phyloP scores from a whole-genome alignment of 2,888 invertebrate species.

The Tridacna gigas region DNA sequence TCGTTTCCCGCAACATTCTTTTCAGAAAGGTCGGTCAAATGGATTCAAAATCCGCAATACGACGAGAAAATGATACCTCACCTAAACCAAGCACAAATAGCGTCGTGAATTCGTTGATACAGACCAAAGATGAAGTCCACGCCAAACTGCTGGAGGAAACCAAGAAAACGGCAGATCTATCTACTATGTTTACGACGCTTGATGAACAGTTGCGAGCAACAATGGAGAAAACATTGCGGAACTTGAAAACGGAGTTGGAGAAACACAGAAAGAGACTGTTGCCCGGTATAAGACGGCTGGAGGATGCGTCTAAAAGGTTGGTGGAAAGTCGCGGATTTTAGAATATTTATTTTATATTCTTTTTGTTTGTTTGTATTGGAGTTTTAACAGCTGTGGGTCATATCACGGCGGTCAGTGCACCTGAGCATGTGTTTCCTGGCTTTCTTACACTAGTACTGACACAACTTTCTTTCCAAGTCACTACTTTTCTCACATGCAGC shows the following conservation, averaged over 20 bases:
- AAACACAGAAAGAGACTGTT: constrained; percentile 38
- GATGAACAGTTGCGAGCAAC: constrained; percentile 51
- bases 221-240: constrained; percentile 42
- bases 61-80: constrained; percentile 18
- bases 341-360: no score
- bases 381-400: no score
- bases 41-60: background rate
- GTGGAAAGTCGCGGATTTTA: background rate
- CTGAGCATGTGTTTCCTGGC: no score
- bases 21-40: background rate
- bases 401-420: no score
- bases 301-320: constrained; percentile 53
- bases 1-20: background rate
- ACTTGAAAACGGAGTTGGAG: constrained; percentile 48
- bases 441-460: no score
- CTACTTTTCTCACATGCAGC: no score
- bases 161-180: constrained; percentile 41
- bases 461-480: no score
- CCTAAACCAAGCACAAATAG: constrained; percentile 23
- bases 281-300: constrained; percentile 54
- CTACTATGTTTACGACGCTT: constrained; percentile 37
- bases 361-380: no score
- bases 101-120: constrained; percentile 42
- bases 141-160: constrained; percentile 49
- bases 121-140: constrained; percentile 50